Evolutionary conservation across 2,113 vertebrate genomes (phyloP).

Genomic region (Sardina pilchardus): DNA sequence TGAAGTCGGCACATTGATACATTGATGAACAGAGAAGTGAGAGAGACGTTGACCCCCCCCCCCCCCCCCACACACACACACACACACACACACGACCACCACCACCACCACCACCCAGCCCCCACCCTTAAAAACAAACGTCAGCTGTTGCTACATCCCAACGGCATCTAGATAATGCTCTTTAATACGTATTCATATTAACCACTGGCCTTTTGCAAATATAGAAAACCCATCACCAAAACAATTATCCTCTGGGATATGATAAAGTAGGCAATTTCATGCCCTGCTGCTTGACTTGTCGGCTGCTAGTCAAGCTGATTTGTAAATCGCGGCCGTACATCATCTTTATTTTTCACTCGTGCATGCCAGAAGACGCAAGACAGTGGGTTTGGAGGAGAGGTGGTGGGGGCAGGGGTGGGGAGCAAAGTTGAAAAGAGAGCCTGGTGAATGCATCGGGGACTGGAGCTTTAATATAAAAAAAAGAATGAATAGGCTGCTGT

Average conservation of each 20-base stretch:
- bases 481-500: background rate
- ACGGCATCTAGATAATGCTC: slow-evolving; percentile 39
- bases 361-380: slow-evolving; percentile 31
- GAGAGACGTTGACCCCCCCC: slow-evolving; percentile 47
- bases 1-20: slow-evolving; percentile 42
- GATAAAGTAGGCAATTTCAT: slow-evolving; percentile 77
- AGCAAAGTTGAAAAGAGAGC: background rate
- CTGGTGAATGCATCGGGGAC: too few species aligned
- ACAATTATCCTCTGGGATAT: slow-evolving; percentile 67
- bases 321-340: slow-evolving; percentile 63
- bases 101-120: background rate
- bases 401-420: too few species aligned
- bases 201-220: slow-evolving; percentile 56
- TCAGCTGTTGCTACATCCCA: slow-evolving; percentile 53
- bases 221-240: slow-evolving; percentile 62
- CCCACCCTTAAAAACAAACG: slow-evolving; percentile 23
- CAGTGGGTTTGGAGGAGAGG: background rate
- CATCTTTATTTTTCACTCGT: slow-evolving; percentile 55
- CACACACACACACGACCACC: too few species aligned
- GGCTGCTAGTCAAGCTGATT: slow-evolving; percentile 60
- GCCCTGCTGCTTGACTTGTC: slow-evolving; percentile 68
- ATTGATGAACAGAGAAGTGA: slow-evolving; percentile 38
- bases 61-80: too few species aligned
- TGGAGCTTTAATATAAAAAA: too few species aligned
- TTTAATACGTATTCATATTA: slow-evolving; percentile 49